Percentiles rank a stretch among this genome's conserved stretches.
Evolutionary conservation across 2,888 invertebrate species (phyloP).

Genomic region (Meganola albula): DNA sequence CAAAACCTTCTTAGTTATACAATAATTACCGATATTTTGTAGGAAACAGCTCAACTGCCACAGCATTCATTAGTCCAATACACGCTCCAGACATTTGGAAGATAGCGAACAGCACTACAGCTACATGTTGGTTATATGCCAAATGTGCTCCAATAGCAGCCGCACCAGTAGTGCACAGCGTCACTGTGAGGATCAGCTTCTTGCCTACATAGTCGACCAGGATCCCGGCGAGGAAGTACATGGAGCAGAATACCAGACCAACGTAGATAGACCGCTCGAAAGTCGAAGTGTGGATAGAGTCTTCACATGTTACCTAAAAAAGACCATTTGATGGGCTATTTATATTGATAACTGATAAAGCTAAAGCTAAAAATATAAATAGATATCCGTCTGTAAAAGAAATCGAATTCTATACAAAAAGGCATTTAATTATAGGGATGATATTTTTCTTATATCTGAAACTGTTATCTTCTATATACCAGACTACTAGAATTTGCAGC

Average conservation of each 20-base stretch:
- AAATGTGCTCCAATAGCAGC: conserved; percentile 79
- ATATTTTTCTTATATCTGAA: no score
- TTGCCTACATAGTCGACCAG: conserved; percentile 75
- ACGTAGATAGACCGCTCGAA: conserved; percentile 82
- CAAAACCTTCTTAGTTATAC: no score
- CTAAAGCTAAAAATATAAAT: no score
- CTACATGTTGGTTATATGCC: conserved; percentile 72
- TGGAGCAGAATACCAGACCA: conserved; percentile 80
- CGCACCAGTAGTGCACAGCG: conserved; percentile 69
- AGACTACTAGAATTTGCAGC: conserved; percentile 34
- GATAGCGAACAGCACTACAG: conserved; percentile 76
- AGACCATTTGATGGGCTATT: conserved; percentile 34
- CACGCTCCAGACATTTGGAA: conserved; percentile 77
- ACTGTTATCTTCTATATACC: no score
- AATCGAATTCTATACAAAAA: no score
- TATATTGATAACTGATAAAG: conserved; percentile 26
- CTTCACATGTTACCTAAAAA: conserved; percentile 61
- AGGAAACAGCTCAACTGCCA: conserved; percentile 77
- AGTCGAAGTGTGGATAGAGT: conserved; percentile 76
- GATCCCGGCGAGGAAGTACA: conserved; percentile 80
- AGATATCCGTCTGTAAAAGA: no score
- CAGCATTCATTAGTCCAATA: conserved; percentile 75
- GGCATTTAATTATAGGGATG: no score
- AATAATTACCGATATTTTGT: conserved; percentile 65
- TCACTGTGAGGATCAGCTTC: conserved; percentile 68